Conservation (phyloP, 2,113 vertebrate species). For the Muntiacus reevesi region DNA sequence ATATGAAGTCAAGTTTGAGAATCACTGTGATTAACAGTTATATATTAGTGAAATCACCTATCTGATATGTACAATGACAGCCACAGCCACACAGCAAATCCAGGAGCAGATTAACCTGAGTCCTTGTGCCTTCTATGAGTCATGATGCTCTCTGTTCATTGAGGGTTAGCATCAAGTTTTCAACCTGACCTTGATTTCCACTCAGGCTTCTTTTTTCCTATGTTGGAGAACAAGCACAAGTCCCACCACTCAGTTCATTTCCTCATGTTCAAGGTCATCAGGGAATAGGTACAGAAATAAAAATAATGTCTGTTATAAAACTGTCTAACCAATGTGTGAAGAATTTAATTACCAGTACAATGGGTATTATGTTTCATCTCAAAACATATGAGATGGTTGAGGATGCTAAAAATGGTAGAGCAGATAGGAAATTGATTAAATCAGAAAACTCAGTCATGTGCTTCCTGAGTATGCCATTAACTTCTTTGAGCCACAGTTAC, state of each 20-base stretch:
- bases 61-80: not conserved
- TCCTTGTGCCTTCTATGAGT: not conserved
- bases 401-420: not conserved
- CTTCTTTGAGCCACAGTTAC: not conserved
- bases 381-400: not conserved
- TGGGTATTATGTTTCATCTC: not conserved
- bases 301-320: not conserved
- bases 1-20: not conserved
- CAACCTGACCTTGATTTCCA: not conserved
- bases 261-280: not conserved
- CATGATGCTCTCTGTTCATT: not conserved
- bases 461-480: not conserved
- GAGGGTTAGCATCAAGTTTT: not conserved
- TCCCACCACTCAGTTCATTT: not conserved
- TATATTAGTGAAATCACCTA: not conserved
- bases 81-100: not conserved
- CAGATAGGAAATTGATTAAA: not conserved
- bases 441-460: not conserved
- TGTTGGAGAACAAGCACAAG: not conserved
- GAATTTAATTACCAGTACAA: not conserved
- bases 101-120: not conserved
- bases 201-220: not conserved
- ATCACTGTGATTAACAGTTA: not conserved
- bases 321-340: not conserved
- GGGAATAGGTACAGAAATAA: not conserved